These are phyloP conservation scores for Stegostoma tigrinum DNA, from an alignment of 2,113 vertebrate genomes.

Conservation along the genomic window DNA sequence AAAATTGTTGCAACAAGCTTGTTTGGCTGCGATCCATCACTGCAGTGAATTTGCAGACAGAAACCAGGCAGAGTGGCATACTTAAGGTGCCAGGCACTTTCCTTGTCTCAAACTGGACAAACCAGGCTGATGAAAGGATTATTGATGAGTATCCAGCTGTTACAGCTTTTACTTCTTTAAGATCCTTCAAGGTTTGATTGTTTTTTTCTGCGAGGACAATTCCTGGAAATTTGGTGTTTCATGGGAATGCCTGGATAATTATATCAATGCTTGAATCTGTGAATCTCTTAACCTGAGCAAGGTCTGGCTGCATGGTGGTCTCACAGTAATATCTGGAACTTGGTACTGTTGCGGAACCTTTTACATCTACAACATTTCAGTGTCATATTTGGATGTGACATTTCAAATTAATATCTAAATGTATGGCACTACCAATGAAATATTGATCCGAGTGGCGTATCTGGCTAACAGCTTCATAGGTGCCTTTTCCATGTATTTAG, in stretches of 20 bases:
- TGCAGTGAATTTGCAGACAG: slow-evolving; percentile 42
- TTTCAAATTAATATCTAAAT: too few relatives aligned
- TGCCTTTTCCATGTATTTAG: too few relatives aligned
- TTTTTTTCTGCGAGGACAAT: not conserved
- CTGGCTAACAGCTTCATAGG: too few relatives aligned
- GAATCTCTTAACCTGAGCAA: not conserved
- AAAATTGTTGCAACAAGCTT: slow-evolving; percentile 24
- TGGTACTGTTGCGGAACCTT: not conserved
- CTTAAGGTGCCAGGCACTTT: not conserved
- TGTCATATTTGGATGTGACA: not conserved
- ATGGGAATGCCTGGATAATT: not conserved
- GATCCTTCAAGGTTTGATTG: not conserved
- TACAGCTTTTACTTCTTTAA: not conserved
- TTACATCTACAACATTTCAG: not conserved
- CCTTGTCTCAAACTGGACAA: not conserved
- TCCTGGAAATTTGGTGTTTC: not conserved
- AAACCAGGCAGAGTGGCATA: not conserved
- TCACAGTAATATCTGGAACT: not conserved
- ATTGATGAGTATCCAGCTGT: not conserved
- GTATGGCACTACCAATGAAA: too few relatives aligned
- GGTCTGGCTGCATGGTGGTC: not conserved
- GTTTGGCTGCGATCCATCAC: slow-evolving; percentile 42
- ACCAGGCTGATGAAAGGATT: not conserved
- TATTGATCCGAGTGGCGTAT: too few relatives aligned
- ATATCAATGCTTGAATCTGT: too few relatives aligned